These are phyloP conservation scores for Chrysochloris asiatica DNA, from an alignment of 2,113 vertebrate species.

Conservation along the genomic window DNA sequence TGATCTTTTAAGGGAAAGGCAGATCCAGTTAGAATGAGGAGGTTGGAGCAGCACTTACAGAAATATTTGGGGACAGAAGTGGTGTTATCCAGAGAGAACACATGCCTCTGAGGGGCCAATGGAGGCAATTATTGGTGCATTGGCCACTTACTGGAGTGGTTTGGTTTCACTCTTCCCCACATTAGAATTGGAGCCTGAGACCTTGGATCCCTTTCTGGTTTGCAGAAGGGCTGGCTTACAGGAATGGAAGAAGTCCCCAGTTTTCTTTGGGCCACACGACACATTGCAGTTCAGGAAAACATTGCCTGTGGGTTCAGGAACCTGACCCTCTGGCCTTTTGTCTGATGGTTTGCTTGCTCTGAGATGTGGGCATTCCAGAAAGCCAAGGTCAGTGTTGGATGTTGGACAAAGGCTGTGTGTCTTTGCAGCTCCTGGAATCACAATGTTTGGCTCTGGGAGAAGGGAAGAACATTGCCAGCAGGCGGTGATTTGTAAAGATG, in stretches of 20 bases:
- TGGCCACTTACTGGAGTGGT: not conserved
- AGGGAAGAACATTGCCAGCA: conserved; percentile 37
- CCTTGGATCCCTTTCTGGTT: not conserved
- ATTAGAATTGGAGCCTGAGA: not conserved
- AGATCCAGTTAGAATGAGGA: not conserved
- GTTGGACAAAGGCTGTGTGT: conserved; percentile 69
- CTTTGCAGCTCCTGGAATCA: conserved; percentile 66
- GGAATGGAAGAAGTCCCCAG: not conserved
- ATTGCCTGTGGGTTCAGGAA: conserved; percentile 59
- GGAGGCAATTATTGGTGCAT: too few relatives aligned
- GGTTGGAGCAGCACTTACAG: not conserved
- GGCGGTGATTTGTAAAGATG: conserved; percentile 59
- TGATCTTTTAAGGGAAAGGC: not conserved
- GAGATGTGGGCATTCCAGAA: conserved; percentile 76
- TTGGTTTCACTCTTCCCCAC: not conserved
- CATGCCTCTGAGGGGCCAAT: not conserved
- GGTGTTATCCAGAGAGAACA: not conserved
- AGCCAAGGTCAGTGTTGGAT: conserved; percentile 75
- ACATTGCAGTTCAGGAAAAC: conserved; percentile 48
- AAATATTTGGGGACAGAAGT: not conserved
- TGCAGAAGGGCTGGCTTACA: not conserved
- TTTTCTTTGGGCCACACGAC: conserved; percentile 3
- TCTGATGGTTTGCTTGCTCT: conserved; percentile 57
- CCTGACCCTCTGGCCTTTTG: conserved; percentile 74
- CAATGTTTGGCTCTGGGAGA: conserved; percentile 39